Evolutionary conservation across 2,113 vertebrate genomes (phyloP).

Genomic region (Takifugu bimaculatus): DNA sequence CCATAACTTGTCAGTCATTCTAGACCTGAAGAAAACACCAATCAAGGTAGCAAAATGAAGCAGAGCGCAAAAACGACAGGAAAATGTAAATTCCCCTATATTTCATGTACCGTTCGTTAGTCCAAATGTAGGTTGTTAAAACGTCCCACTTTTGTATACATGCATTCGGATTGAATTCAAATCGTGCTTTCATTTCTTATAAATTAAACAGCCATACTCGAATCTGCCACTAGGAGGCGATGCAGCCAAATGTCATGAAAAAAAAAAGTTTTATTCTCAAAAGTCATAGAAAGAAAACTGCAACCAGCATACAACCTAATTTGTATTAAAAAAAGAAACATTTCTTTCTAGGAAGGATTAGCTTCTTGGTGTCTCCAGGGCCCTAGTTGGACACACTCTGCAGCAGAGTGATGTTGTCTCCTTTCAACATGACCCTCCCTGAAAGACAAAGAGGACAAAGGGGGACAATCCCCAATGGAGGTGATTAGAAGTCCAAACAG

Average conservation of each 20-base stretch:
- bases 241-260: slow-evolving; percentile 9
- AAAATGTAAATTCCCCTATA: too few relatives aligned
- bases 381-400: slow-evolving; percentile 89
- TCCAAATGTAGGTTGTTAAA: too few relatives aligned
- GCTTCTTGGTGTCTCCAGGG: not conserved
- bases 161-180: too few relatives aligned
- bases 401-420: slow-evolving; percentile 96
- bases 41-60: not conserved
- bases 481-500: too few relatives aligned
- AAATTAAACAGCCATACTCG: not conserved
- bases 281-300: slow-evolving; percentile 2
- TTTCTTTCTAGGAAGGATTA: slow-evolving; percentile 7
- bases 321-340: slow-evolving; percentile 4
- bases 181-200: too few relatives aligned
- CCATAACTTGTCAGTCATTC: slow-evolving; percentile 99
- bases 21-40: slow-evolving; percentile 79
- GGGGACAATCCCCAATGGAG: not conserved
- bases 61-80: not conserved
- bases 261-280: slow-evolving; percentile 56
- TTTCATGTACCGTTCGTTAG: too few relatives aligned
- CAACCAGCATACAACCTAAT: slow-evolving; percentile 17
- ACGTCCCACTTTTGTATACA: too few relatives aligned
- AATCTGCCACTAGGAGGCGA: slow-evolving; percentile 46
- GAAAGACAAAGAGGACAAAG: slow-evolving; percentile 39
- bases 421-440: slow-evolving; percentile 98